Percentiles rank a stretch among this genome's conserved stretches.
Conservation (phyloP, 2,888 invertebrate species). For the Agrypnus murinus region DNA sequence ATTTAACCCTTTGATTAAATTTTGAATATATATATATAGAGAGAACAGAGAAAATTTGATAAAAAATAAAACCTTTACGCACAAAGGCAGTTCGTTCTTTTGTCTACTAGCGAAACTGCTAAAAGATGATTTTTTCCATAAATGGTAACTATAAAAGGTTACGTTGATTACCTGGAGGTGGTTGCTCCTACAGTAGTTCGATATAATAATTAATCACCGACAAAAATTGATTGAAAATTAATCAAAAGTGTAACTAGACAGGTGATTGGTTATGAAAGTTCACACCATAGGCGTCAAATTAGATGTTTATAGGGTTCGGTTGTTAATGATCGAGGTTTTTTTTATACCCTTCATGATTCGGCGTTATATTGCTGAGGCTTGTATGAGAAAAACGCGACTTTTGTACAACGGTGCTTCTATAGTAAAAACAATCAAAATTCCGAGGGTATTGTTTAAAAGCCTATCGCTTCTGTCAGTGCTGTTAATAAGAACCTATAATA, state of each 20-base stretch:
- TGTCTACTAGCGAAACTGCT: conserved; percentile 21
- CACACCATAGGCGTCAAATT: conserved; percentile 71
- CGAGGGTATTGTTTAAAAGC: conserved; percentile 57
- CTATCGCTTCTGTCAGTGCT: conserved; percentile 58
- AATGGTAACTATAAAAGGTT: conserved; percentile 43
- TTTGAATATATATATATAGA: no score
- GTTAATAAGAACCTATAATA: conserved; percentile 64
- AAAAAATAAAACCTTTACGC: neutral
- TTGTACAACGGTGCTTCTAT: conserved; percentile 43
- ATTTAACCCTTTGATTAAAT: conserved; percentile 34
- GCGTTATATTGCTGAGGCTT: conserved; percentile 34
- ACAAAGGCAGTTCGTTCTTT: conserved; percentile 19
- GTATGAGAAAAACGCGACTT: conserved; percentile 34
- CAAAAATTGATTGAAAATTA: conserved; percentile 72
- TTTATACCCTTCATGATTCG: conserved; percentile 46
- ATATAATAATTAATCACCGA: conserved; percentile 69
- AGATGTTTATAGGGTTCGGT: conserved; percentile 65
- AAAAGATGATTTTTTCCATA: conserved; percentile 37
- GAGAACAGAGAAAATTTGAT: conserved; percentile 17
- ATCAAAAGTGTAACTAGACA: conserved; percentile 72
- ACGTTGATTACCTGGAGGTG: conserved; percentile 58
- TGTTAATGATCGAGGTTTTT: conserved; percentile 48
- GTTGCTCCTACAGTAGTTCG: conserved; percentile 60
- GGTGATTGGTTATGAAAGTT: conserved; percentile 71
- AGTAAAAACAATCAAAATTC: conserved; percentile 58